Percentiles rank a stretch among this genome's conserved stretches.
These are phyloP conservation scores for Erpetoichthys calabaricus DNA, from an alignment of 2,797 vertebrate species.

Conservation along the genomic window DNA sequence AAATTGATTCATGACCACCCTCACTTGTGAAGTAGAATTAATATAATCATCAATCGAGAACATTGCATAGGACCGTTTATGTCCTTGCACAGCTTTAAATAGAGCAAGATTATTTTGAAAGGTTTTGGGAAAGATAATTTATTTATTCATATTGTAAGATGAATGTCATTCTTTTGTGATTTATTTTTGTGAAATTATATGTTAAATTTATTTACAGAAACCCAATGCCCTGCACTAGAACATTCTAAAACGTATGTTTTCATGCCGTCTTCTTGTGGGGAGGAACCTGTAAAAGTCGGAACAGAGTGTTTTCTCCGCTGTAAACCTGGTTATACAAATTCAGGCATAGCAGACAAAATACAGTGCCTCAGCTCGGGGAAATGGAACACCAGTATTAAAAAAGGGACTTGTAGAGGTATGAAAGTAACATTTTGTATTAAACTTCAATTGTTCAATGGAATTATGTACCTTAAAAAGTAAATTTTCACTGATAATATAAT, in stretches of 20 bases:
- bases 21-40: too few species aligned
- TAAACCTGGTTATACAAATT: constrained; percentile 63
- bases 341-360: constrained; percentile 54
- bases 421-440: constrained; percentile 1
- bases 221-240: constrained; percentile 56
- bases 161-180: background rate
- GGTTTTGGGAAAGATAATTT: background rate
- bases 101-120: background rate
- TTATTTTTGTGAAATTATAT: background rate
- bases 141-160: background rate
- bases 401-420: constrained; percentile 72
- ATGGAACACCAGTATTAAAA: constrained; percentile 67
- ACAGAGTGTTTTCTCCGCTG: constrained; percentile 66
- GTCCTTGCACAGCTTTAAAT: too few species aligned
- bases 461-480: background rate
- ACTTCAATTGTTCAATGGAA: background rate
- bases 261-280: constrained; percentile 61
- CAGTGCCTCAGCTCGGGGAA: constrained; percentile 67
- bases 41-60: too few species aligned
- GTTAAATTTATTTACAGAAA: constrained; percentile 43
- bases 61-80: too few species aligned
- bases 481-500: background rate
- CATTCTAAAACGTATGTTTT: constrained; percentile 50
- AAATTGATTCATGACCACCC: too few species aligned
- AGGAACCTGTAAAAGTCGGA: constrained; percentile 48